These are phyloP conservation scores for Equus quagga DNA, from an alignment of 2,113 vertebrate genomes.

Conservation along the genomic window DNA sequence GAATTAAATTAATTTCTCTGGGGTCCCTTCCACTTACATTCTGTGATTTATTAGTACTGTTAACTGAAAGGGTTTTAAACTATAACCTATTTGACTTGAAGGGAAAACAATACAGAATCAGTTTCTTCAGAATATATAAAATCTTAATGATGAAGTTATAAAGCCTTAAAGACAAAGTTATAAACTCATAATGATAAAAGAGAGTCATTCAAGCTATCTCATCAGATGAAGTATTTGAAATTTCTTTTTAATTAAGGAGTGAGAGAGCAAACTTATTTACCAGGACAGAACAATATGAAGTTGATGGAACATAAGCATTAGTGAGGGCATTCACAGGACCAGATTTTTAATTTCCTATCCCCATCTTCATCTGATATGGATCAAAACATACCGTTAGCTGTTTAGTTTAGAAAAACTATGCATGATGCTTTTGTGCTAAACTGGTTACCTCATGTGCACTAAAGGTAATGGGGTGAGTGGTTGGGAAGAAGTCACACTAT, in stretches of 20 bases:
- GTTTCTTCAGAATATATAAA: constrained; percentile 4
- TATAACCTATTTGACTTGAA: neutral
- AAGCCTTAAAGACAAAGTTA: constrained; percentile 1
- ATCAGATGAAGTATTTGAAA: neutral
- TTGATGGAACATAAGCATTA: neutral
- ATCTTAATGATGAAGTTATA: neutral
- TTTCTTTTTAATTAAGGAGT: neutral
- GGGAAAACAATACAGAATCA: neutral
- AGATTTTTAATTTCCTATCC: neutral
- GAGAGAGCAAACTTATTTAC: neutral
- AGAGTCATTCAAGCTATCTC: neutral
- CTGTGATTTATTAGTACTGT: neutral
- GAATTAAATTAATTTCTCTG: neutral
- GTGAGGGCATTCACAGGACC: neutral
- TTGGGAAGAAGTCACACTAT: neutral
- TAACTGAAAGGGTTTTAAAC: neutral
- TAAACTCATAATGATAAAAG: neutral
- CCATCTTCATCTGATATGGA: neutral
- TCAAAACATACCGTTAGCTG: neutral
- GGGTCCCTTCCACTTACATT: neutral
- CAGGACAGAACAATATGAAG: neutral
- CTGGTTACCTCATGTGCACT: neutral
- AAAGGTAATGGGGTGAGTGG: neutral
- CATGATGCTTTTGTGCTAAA: neutral
- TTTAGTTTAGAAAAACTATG: neutral